Percentiles rank a stretch among this genome's conserved stretches.
Conservation (phyloP, 2,888 invertebrate genomes). For the Macrosoma leucophasiata region DNA sequence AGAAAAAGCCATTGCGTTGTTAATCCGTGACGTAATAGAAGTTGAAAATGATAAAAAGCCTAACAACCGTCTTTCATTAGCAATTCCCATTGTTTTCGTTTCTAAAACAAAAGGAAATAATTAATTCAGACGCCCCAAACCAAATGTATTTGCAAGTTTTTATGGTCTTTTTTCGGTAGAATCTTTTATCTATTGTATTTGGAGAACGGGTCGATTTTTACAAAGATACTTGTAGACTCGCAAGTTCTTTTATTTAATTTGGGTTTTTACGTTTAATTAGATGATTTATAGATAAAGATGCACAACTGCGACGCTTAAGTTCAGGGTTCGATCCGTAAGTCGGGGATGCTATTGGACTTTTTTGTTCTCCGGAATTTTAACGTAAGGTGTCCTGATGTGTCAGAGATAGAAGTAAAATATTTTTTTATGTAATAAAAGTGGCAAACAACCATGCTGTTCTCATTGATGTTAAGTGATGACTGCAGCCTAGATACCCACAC, state of each 20-base stretch:
- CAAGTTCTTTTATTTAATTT: background rate
- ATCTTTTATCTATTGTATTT: conserved; percentile 4
- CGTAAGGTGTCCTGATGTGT: no score
- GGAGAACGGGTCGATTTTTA: background rate
- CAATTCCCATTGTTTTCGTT: conserved; percentile 25
- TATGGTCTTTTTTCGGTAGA: conserved; percentile 4
- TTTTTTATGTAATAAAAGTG: no score
- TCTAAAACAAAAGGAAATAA: conserved; percentile 22
- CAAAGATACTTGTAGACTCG: background rate
- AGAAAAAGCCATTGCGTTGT: background rate
- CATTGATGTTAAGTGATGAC: no score
- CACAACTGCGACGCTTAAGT: no score
- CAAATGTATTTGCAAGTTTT: conserved; percentile 17
- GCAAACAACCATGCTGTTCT: no score
- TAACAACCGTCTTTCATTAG: conserved; percentile 20
- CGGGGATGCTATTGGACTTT: no score
- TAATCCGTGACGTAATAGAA: conserved; percentile 1
- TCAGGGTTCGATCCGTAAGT: no score
- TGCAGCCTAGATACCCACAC: no score
- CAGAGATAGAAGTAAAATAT: no score
- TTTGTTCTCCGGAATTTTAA: no score
- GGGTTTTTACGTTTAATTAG: no score
- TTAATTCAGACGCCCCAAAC: conserved; percentile 23
- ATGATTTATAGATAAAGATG: no score
- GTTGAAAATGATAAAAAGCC: conserved; percentile 1